Evolutionary conservation across 2,113 vertebrate genomes (phyloP).

Genomic region (Pholis gunnellus): DNA sequence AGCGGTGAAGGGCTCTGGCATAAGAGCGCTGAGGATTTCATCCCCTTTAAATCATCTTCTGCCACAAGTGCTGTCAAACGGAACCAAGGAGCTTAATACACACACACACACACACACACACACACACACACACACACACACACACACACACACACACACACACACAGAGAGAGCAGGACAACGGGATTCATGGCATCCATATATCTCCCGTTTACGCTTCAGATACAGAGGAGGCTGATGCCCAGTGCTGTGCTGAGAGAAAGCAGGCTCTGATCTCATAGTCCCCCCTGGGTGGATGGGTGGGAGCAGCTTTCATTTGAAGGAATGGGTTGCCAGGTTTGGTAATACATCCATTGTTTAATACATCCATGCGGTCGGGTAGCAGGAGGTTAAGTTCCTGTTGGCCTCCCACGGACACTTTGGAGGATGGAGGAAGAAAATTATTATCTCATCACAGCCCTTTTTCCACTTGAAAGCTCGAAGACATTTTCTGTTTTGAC

Average conservation of each 20-base stretch:
- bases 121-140: neutral
- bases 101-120: slow-evolving; percentile 43
- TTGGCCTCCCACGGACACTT: slow-evolving; percentile 14
- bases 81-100: slow-evolving; percentile 67
- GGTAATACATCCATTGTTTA: slow-evolving; percentile 32
- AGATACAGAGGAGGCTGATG: slow-evolving; percentile 56
- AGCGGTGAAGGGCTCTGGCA: slow-evolving; percentile 70
- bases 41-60: slow-evolving; percentile 78
- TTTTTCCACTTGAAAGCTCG: slow-evolving; percentile 1
- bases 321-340: slow-evolving; percentile 20
- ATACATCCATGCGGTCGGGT: slow-evolving; percentile 15
- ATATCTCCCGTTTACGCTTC: slow-evolving; percentile 70
- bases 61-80: slow-evolving; percentile 72
- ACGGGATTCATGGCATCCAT: slow-evolving; percentile 73
- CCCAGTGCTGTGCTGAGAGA: slow-evolving; percentile 39
- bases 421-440: neutral
- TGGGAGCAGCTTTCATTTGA: slow-evolving; percentile 35
- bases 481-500: neutral
- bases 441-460: neutral
- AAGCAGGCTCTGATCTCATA: slow-evolving; percentile 38
- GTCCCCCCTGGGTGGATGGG: slow-evolving; percentile 10
- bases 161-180: slow-evolving; percentile 41
- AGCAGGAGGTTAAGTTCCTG: neutral
- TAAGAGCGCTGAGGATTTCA: slow-evolving; percentile 65
- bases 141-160: slow-evolving; percentile 20